phyloP scores from a whole-genome alignment of 2,888 invertebrate species.

The Leptogaster cylindrica region DNA sequence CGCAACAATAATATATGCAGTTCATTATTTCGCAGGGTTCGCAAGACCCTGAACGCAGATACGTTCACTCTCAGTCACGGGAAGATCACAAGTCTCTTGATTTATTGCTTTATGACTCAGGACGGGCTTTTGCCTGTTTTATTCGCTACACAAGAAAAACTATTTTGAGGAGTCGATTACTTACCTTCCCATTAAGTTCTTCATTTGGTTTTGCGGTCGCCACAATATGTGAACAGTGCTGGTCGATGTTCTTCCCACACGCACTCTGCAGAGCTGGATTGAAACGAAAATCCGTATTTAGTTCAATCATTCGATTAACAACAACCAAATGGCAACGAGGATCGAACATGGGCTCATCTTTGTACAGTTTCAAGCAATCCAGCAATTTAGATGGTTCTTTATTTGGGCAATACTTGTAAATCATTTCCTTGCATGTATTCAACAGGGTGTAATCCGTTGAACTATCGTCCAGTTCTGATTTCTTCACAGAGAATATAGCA shows the following conservation, averaged over 20 bases:
- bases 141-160: not conserved
- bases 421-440: constrained; percentile 84
- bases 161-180: constrained; percentile 35
- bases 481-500: constrained; percentile 83
- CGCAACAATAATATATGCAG: too few relatives aligned
- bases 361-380: constrained; percentile 79
- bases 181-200: constrained; percentile 78
- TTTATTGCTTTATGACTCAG: too few relatives aligned
- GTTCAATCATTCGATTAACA: constrained; percentile 87
- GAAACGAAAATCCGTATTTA: constrained; percentile 87
- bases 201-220: constrained; percentile 68
- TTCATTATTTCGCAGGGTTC: too few relatives aligned
- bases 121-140: too few relatives aligned
- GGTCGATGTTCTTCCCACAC: constrained; percentile 82
- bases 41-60: too few relatives aligned
- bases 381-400: constrained; percentile 73
- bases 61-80: too few relatives aligned
- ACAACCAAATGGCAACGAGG: constrained; percentile 83
- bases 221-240: constrained; percentile 69
- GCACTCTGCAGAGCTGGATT: constrained; percentile 83
- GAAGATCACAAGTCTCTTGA: too few relatives aligned
- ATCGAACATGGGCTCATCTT: constrained; percentile 80
- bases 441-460: constrained; percentile 85
- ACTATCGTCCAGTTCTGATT: constrained; percentile 85
- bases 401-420: constrained; percentile 81